Conservation (phyloP, 2,797 vertebrate species). For the Halcyon badia region DNA sequence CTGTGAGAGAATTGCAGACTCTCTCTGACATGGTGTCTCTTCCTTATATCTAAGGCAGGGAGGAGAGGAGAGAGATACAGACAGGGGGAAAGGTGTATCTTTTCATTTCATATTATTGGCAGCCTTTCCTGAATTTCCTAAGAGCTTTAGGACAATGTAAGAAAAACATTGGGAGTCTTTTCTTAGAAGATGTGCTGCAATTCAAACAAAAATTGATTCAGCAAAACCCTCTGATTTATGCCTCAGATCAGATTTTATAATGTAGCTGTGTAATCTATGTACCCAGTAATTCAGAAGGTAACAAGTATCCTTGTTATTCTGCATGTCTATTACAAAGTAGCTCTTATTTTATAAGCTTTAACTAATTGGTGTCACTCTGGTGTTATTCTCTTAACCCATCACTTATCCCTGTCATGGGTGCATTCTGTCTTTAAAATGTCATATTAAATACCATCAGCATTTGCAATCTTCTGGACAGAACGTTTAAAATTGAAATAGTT, state of each 20-base stretch:
- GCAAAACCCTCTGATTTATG: background rate
- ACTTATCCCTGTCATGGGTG: background rate
- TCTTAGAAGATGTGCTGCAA: background rate
- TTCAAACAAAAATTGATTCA: background rate
- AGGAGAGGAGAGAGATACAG: no score
- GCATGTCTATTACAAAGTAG: background rate
- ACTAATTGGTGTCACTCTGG: background rate
- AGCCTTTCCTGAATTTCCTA: background rate
- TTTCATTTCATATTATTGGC: background rate
- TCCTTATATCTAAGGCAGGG: background rate
- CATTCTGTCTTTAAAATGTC: conserved; percentile 28
- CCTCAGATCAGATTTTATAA: background rate
- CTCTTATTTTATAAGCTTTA: background rate
- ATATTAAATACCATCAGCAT: background rate
- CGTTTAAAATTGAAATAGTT: background rate
- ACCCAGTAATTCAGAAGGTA: background rate
- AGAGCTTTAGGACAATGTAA: background rate
- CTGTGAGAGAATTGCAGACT: background rate
- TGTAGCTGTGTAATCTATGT: background rate
- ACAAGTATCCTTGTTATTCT: background rate
- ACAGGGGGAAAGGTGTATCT: background rate
- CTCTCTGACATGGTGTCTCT: background rate
- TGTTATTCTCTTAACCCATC: background rate
- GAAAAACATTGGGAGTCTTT: background rate
- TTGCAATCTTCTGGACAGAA: background rate